Evolutionary conservation across 1,140 invertebrate genomes (phyloP).

Genomic region (Pristionchus pacificus): DNA sequence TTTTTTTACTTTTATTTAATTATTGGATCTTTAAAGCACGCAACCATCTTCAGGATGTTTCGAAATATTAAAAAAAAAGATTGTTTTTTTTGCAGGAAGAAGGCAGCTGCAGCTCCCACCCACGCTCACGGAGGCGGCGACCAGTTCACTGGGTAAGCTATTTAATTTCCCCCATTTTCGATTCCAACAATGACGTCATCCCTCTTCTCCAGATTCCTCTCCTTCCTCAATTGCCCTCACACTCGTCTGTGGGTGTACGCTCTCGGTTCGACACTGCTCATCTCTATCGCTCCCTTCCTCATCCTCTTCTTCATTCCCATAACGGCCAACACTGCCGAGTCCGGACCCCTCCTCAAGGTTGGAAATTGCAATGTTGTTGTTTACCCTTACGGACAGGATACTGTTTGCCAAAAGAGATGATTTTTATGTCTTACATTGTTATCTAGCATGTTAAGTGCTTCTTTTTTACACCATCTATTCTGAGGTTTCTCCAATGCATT

Average conservation of each 20-base stretch:
- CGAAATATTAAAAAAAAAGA: too few species aligned
- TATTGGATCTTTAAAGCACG: too few species aligned
- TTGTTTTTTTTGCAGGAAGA: too few species aligned
- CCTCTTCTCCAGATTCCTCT: too few species aligned
- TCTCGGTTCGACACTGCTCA: constrained; percentile 76
- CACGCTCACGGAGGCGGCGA: too few species aligned
- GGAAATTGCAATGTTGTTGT: not conserved
- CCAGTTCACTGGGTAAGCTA: too few species aligned
- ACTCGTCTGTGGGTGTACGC: constrained; percentile 56
- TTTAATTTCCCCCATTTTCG: too few species aligned
- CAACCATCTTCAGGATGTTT: too few species aligned
- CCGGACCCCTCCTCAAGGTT: not conserved
- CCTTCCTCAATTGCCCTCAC: constrained; percentile 34
- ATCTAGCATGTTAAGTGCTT: constrained; percentile 58
- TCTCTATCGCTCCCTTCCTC: constrained; percentile 87
- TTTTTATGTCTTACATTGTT: not conserved
- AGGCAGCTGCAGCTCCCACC: too few species aligned
- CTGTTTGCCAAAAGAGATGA: not conserved
- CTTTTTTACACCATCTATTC: constrained; percentile 70
- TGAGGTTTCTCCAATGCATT: constrained; percentile 65
- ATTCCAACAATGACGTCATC: too few species aligned
- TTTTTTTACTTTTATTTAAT: too few species aligned
- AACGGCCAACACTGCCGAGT: not conserved
- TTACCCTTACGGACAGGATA: not conserved
- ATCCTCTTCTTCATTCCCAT: constrained; percentile 83